Base-by-base conservation (phyloP, 2,888 invertebrate species). In the Polia nebulosa region DNA sequence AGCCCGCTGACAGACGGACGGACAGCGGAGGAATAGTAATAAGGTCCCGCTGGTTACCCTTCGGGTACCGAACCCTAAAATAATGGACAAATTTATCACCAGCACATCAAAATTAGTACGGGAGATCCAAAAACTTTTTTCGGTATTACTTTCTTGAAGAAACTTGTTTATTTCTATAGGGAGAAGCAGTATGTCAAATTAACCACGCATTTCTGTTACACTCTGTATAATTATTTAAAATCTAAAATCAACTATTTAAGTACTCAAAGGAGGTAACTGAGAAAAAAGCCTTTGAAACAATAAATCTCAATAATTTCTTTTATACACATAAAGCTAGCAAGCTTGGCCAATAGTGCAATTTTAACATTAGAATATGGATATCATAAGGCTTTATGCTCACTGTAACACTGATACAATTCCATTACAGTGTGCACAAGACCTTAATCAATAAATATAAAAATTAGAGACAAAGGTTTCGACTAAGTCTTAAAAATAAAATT, bases 241-340 rank as follows among this genome's bases (percentile, higher is more conserved):
- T 17, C 5, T 25, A 51, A 4, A 13, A 47, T 25, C 13, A 6
- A 34, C 15, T 47, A 58, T 15, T 11, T 60, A 36, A 55, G 17
- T 62, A 62, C 13, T 22, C 4, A 17, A 25, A 29, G 17, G 1
- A 9, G 15, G 29, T 0, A 58, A 65, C 67, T 61, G 65, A 70
- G 41, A 74, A 78, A 71, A 66, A 64, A 64, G 27, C 13, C 8
- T 25, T 25, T 34, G 3, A 51, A 49, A 68, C 27, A 41, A 64
- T 56, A 44, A 64, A 64, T 45, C 59, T 67, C 44, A 61, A 52
- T 55, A 13, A 41, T 60, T 57, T 56, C 0, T 52, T 62, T 58
- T 44, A 58, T 59, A 72, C 84, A 75, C 80, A 70, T 55, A 72
- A 82, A 83, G 82, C 82, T 76, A 70, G 60, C 59, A 81, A 83